Conservation (phyloP, 2,797 vertebrate genomes). For the Gambusia yucatana region DNA sequence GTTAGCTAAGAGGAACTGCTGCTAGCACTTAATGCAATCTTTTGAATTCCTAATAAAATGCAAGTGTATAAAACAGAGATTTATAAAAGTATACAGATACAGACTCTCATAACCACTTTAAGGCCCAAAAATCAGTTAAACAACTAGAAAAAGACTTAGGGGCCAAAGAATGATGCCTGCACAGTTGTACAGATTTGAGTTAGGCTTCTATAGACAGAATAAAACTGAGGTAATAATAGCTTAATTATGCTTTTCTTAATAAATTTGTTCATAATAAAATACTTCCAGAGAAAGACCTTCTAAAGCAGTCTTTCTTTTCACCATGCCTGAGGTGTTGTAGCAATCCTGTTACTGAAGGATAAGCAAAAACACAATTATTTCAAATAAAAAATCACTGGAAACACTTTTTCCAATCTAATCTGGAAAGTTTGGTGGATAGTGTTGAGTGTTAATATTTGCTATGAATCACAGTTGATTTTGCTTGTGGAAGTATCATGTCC, state of each 20-base stretch:
- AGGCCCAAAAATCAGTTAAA: neutral
- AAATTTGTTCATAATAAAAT: conserved; percentile 7
- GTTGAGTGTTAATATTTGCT: conserved; percentile 29
- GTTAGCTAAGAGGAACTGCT: neutral
- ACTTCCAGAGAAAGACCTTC: neutral
- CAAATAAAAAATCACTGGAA: conserved; percentile 7
- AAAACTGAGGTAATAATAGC: neutral
- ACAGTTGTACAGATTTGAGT: neutral
- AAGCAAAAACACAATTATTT: neutral
- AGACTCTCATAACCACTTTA: neutral
- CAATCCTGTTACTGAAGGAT: conserved; percentile 11
- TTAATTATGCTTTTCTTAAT: neutral
- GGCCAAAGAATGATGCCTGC: neutral
- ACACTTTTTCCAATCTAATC: conserved; percentile 13
- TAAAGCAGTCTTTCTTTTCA: neutral
- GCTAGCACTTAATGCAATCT: neutral
- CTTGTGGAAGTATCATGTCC: conserved; percentile 12
- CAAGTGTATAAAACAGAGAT: neutral
- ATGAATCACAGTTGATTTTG: conserved; percentile 17
- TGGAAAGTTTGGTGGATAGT: conserved; percentile 13
- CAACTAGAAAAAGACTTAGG: neutral
- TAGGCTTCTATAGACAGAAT: neutral
- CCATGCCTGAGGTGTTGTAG: neutral
- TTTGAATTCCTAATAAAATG: neutral
- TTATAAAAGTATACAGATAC: neutral